These are phyloP conservation scores for Cosmopolites sordidus DNA, from an alignment of 2,888 invertebrate species.

Conservation along the genomic window DNA sequence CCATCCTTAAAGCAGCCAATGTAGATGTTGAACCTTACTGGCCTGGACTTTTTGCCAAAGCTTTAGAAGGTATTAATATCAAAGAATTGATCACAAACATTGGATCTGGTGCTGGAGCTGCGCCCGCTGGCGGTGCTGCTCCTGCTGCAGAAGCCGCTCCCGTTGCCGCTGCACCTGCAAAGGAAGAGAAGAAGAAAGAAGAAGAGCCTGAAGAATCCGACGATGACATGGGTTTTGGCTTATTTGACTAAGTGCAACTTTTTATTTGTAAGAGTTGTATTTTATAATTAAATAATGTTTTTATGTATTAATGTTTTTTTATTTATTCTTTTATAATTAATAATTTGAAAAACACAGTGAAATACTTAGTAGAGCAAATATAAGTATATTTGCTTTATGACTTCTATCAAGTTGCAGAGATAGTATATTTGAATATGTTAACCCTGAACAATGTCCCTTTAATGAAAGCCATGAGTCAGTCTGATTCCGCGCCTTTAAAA, in stretches of 20 bases:
- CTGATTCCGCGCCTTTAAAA: too few species aligned
- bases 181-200: constrained; percentile 73
- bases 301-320: background rate
- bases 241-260: constrained; percentile 57
- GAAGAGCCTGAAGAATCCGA: constrained; percentile 73
- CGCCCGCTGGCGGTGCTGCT: constrained; percentile 68
- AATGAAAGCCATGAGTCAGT: too few species aligned
- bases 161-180: constrained; percentile 57
- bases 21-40: constrained; percentile 98
- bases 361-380: too few species aligned
- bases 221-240: constrained; percentile 91
- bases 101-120: constrained; percentile 85
- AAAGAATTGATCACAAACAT: constrained; percentile 91
- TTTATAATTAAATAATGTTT: constrained; percentile 11
- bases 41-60: constrained; percentile 97
- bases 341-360: too few species aligned
- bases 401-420: too few species aligned
- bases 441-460: too few species aligned
- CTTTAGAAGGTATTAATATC: constrained; percentile 90
- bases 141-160: constrained; percentile 65
- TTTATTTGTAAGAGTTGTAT: constrained; percentile 8
- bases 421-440: too few species aligned
- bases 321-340: too few species aligned
- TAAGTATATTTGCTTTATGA: too few species aligned
- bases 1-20: constrained; percentile 93